Base-by-base conservation (phyloP, 2,113 vertebrate species). In the Pterocles burchelli region DNA sequence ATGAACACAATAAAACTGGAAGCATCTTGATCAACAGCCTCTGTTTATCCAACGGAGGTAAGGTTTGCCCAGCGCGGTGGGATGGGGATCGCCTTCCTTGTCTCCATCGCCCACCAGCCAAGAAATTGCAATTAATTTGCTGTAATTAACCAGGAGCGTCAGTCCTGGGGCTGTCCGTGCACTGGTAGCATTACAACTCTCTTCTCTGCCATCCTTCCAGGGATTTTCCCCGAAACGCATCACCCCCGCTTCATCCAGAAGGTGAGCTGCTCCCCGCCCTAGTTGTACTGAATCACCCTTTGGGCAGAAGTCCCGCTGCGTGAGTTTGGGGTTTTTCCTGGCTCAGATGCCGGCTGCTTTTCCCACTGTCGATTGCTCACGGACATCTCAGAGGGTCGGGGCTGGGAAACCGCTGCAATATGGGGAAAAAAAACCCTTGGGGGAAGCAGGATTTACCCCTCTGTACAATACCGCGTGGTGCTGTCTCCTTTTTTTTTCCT, bases 11-110 rank as follows among this genome's bases (percentile, higher is more conserved):
- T 79, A 98, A 97, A 88, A 99, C 98, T 2, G 99, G 99, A 34
- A 98, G 98, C 77, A 96, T 99, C 95, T 98, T 95, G 83, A 98
- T 99, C 78, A 99, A 99, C 96, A 99, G 99, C 91, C 98, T 99
- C 63, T 99, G 99, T 89, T 98, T 99, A 29, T 99, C 99, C 46
- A 99, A 99, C 1, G 99, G 99, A 99, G 99, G 99, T 99, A 95
- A 92, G 45, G 25, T 9, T 16, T 36, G 46, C 13, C 29, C 0
- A 0, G 58, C 1, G 2, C 5, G 7, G 4, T 17, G 72, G 72
- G 55, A 14, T 58, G 67, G 51, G 17, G 46, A 8, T 68, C 52
- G 17, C 17, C 11, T 62, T 52, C 68, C 41, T 41, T 41, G 41
- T 41, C 41, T 41, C 52, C 3, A 0, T 11, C 52, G 55, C 79